These are phyloP conservation scores for Tetramorium parvispinum DNA, from an alignment of 1,140 invertebrate species.

Conservation along the genomic window DNA sequence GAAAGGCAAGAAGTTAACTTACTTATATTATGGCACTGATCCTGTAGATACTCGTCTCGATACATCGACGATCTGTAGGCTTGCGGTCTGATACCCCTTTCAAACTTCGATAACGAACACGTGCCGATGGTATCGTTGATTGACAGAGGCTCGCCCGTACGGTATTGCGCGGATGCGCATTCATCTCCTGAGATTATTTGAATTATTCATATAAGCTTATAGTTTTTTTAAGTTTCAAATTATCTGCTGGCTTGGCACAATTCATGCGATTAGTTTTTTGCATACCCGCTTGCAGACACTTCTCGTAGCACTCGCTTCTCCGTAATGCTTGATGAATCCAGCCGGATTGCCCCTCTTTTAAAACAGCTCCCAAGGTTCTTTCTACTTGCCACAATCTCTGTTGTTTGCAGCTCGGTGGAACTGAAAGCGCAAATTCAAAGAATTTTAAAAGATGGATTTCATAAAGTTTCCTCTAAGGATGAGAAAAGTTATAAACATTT, in stretches of 20 bases:
- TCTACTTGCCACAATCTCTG: slow-evolving; percentile 80
- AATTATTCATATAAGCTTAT: neutral
- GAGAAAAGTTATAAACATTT: neutral
- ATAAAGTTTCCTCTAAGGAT: neutral
- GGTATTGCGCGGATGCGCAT: slow-evolving; percentile 81
- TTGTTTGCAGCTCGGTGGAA: slow-evolving; percentile 71
- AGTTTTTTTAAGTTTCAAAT: neutral
- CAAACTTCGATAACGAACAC: slow-evolving; percentile 76
- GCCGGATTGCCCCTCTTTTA: slow-evolving; percentile 72
- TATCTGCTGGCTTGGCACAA: neutral
- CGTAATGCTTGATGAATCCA: slow-evolving; percentile 32
- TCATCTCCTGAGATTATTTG: slow-evolving; percentile 61
- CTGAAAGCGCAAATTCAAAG: slow-evolving; percentile 57
- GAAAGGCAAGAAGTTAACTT: slow-evolving; percentile 57
- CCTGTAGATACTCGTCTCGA: slow-evolving; percentile 83
- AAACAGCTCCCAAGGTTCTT: slow-evolving; percentile 77
- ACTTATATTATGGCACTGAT: slow-evolving; percentile 84
- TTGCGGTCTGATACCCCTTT: slow-evolving; percentile 78
- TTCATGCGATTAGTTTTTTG: neutral
- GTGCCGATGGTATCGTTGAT: slow-evolving; percentile 73
- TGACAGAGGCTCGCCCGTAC: slow-evolving; percentile 74
- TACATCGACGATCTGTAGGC: slow-evolving; percentile 81
- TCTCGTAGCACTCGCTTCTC: slow-evolving; percentile 78
- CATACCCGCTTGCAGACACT: slow-evolving; percentile 76
- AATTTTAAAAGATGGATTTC: neutral